Percentiles rank a stretch among this genome's conserved stretches.
Conservation (phyloP, 2,888 invertebrate genomes). For the Toxonevra muliebris region DNA sequence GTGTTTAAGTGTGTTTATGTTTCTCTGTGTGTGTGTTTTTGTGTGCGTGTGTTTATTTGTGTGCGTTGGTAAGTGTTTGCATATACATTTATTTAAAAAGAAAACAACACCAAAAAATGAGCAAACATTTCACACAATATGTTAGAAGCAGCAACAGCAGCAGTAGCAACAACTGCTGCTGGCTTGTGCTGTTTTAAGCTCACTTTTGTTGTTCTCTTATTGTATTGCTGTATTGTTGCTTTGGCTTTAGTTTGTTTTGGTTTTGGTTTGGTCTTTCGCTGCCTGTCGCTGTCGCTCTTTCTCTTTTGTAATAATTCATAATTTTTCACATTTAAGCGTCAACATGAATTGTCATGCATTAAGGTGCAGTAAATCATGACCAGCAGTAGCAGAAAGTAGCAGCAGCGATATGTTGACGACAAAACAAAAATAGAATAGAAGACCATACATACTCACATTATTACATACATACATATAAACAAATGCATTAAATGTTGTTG, state of each 20-base stretch:
- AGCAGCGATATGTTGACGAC: background rate
- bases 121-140: background rate
- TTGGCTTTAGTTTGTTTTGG: background rate
- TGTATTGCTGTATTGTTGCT: background rate
- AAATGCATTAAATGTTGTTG: background rate
- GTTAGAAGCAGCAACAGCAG: no score
- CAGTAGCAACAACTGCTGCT: no score
- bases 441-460: background rate
- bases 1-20: no score
- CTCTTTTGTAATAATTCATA: slow-evolving; percentile 16
- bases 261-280: background rate
- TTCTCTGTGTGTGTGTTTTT: no score
- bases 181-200: no score
- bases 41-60: no score
- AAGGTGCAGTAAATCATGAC: slow-evolving; percentile 22
- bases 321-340: slow-evolving; percentile 24
- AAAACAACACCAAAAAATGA: background rate
- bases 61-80: background rate
- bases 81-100: background rate
- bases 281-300: background rate
- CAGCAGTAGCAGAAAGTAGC: background rate
- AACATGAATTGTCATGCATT: slow-evolving; percentile 16
- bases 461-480: background rate
- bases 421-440: slow-evolving; percentile 3
- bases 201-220: background rate